Evolutionary conservation across 2,113 vertebrate species (phyloP).

Genomic region (Ophthalmolycus amberensis): DNA sequence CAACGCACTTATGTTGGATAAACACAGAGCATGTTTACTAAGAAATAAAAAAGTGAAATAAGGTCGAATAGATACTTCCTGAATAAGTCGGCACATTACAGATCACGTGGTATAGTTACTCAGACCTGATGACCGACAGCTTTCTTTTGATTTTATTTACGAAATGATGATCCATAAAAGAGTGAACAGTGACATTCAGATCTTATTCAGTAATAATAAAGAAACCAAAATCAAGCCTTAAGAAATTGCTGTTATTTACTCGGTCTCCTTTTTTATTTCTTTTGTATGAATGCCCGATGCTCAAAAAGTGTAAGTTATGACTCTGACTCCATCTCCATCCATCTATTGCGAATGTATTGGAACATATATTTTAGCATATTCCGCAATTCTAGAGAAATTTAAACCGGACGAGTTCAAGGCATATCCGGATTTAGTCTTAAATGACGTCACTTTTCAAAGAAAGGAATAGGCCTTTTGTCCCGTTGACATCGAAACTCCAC

Average conservation of each 20-base stretch:
- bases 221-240: not conserved
- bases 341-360: not conserved
- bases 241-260: not conserved
- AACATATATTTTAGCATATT: not conserved
- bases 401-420: not conserved
- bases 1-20: not conserved
- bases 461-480: not conserved
- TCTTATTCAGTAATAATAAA: not conserved
- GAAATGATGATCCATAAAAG: not conserved
- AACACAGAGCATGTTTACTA: not conserved
- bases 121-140: not conserved
- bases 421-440: not conserved
- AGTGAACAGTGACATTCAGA: too few relatives aligned
- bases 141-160: not conserved
- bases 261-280: not conserved
- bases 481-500: constrained; percentile 50
- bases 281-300: not conserved
- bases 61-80: not conserved
- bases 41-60: not conserved
- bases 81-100: not conserved
- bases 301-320: not conserved
- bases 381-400: not conserved
- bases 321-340: too few relatives aligned
- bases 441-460: constrained; percentile 16
- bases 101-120: constrained; percentile 6